A percentile compares a stretch with the other conserved stretches of the same genome.
phyloP scores from a whole-genome alignment of 35 echinoderm and acorn worm genomes.

The Anneissia japonica region DNA sequence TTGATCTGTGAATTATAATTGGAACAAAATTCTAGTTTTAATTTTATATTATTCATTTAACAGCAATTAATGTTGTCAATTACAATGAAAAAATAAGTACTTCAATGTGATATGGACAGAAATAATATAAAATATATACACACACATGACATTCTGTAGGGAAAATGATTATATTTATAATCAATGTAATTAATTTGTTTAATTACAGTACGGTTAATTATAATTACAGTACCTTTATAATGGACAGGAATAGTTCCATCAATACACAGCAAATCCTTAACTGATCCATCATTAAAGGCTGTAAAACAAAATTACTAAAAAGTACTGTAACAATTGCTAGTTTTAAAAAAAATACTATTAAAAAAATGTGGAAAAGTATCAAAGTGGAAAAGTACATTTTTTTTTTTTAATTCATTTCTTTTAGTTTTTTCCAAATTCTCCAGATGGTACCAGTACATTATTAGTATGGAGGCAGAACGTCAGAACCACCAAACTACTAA shows the following conservation, averaged over 20 bases:
- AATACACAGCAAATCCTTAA: constrained; percentile 60
- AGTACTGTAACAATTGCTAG: not conserved
- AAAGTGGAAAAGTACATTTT: not conserved
- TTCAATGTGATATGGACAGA: no score
- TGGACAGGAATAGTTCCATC: constrained; percentile 85
- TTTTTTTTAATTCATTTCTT: not conserved
- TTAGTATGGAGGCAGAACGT: not conserved
- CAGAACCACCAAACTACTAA: no score
- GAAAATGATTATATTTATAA: no score
- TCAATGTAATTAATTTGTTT: no score
- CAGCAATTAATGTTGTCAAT: no score
- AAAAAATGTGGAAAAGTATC: constrained; percentile 6
- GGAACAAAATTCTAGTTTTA: no score
- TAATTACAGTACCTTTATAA: constrained; percentile 64
- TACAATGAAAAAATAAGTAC: no score
- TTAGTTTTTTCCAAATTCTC: not conserved
- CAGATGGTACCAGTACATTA: not conserved
- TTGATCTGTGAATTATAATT: no score
- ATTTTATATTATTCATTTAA: no score
- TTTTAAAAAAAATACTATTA: not conserved
- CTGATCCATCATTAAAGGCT: constrained; percentile 83
- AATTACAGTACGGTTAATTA: no score
- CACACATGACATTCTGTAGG: no score
- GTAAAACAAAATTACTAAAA: not conserved
- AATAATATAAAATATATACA: no score